phyloP scores from a whole-genome alignment of 2,113 vertebrate genomes.

The Hyla sarda region DNA sequence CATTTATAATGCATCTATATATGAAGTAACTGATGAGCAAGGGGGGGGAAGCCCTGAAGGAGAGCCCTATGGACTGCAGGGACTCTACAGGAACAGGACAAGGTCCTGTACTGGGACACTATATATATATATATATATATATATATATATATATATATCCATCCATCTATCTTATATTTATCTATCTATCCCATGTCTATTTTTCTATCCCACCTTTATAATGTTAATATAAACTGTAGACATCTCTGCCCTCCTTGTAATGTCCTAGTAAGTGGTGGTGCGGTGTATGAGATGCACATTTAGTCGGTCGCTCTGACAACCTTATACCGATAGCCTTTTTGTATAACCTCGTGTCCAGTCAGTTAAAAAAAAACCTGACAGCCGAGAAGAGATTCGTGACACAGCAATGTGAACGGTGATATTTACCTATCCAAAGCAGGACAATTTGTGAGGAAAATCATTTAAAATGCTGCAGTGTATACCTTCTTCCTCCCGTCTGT shows the following conservation, averaged over 20 bases:
- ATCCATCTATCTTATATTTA: background rate
- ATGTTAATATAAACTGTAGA: background rate
- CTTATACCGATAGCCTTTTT: background rate
- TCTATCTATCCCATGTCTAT: background rate
- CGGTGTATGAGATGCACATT: background rate
- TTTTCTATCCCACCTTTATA: background rate
- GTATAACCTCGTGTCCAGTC: constrained; percentile 28
- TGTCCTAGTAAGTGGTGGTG: background rate
- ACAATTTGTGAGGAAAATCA: constrained; percentile 46
- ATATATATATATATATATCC: no score
- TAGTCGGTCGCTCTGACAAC: background rate
- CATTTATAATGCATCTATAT: no score
- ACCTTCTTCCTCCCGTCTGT: constrained; percentile 3
- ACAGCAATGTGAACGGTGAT: constrained; percentile 12
- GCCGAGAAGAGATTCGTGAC: constrained; percentile 11
- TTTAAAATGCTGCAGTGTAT: constrained; percentile 35
- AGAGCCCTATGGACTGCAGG: no score
- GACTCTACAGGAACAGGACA: no score
- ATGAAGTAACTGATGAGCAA: no score
- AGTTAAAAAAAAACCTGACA: constrained; percentile 21
- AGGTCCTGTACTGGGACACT: no score
- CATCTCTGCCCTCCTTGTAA: background rate
- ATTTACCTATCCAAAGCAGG: constrained; percentile 16
- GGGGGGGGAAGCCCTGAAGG: no score
- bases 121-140: no score